These are phyloP conservation scores for Chrysemys picta DNA, from an alignment of 2,113 vertebrate genomes.

Conservation along the genomic window DNA sequence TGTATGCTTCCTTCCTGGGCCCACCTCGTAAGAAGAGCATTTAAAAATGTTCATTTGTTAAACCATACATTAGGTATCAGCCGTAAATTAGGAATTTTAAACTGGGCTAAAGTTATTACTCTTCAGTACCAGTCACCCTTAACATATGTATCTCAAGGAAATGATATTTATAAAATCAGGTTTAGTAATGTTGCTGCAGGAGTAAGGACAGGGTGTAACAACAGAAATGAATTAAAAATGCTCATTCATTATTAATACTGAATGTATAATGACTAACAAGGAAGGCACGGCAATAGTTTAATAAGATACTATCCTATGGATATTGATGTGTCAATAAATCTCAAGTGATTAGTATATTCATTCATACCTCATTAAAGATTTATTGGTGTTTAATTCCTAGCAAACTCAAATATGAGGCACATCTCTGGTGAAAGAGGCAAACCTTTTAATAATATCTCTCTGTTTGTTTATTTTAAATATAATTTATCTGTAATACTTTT, in stretches of 20 bases:
- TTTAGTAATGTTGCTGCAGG: constrained; percentile 76
- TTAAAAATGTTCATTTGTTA: constrained; percentile 45
- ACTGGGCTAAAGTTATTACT: constrained; percentile 44
- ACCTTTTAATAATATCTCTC: constrained; percentile 70
- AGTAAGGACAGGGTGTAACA: constrained; percentile 74
- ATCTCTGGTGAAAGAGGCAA: constrained; percentile 55
- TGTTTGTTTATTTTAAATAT: constrained; percentile 75
- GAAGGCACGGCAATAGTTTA: constrained; percentile 65
- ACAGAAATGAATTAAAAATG: constrained; percentile 79
- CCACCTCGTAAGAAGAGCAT: constrained; percentile 35
- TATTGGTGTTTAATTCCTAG: constrained; percentile 74
- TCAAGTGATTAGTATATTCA: constrained; percentile 71
- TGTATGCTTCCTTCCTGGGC: constrained; percentile 49
- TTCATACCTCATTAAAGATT: constrained; percentile 76
- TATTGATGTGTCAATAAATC: constrained; percentile 79
- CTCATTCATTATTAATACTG: constrained; percentile 78
- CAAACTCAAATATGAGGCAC: constrained; percentile 56
- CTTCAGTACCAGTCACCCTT: constrained; percentile 53
- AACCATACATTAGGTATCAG: constrained; percentile 75
- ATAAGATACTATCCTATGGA: constrained; percentile 68
- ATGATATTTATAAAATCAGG: constrained; percentile 71
- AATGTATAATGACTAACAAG: constrained; percentile 72
- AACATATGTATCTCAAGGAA: constrained; percentile 69
- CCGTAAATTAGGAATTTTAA: constrained; percentile 69
- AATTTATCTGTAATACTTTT: constrained; percentile 69